Evolutionary conservation across 2,888 invertebrate species (phyloP).

Genomic region (Acheta domesticus): DNA sequence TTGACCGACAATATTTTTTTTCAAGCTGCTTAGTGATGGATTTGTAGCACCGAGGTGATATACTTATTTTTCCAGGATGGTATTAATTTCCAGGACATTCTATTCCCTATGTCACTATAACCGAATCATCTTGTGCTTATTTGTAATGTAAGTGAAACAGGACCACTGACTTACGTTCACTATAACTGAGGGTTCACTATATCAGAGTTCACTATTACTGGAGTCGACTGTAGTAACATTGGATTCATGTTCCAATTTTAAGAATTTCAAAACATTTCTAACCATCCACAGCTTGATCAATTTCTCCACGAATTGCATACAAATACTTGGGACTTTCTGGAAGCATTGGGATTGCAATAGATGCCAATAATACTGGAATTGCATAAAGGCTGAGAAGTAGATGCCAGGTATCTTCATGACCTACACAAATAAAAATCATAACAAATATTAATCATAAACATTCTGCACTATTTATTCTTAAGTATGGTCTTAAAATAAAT

Average conservation of each 20-base stretch:
- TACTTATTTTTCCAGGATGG: too few species aligned
- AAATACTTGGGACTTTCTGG: slow-evolving; percentile 91
- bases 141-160: too few species aligned
- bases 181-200: too few species aligned
- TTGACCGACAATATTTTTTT: too few species aligned
- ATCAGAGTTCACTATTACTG: too few species aligned
- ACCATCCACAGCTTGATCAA: slow-evolving; percentile 65
- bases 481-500: not conserved
- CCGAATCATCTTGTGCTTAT: too few species aligned
- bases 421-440: slow-evolving; percentile 43
- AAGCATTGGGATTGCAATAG: slow-evolving; percentile 60
- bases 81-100: too few species aligned
- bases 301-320: slow-evolving; percentile 64
- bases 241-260: not conserved
- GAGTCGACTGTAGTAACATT: too few species aligned
- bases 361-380: slow-evolving; percentile 65
- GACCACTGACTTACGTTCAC: too few species aligned
- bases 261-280: slow-evolving; percentile 36
- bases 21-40: too few species aligned
- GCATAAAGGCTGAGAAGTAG: slow-evolving; percentile 69
- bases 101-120: too few species aligned
- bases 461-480: not conserved
- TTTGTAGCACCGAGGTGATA: too few species aligned
- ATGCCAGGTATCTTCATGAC: slow-evolving; percentile 70
- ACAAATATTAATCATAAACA: not conserved